Evolutionary conservation across 2,113 vertebrate species (phyloP), one percentile per base, ranked within the genome.

Genomic region (Scophthalmus maximus): DNA sequence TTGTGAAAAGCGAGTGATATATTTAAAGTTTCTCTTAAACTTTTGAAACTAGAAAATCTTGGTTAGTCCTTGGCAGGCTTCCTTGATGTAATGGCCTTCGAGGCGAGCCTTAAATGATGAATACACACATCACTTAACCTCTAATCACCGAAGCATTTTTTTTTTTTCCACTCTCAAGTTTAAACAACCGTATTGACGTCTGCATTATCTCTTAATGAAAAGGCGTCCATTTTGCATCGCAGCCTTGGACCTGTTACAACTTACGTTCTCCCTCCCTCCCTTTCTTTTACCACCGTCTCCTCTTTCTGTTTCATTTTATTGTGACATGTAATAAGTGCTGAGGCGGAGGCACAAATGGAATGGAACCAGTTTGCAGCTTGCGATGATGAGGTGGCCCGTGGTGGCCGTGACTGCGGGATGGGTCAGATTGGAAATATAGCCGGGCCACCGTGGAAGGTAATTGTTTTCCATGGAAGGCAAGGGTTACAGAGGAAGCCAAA

Each of bases 381-480:
- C 12, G 4, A 63, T 74, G 79, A 87, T 88, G 84, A 88, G 73
- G 72, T 88, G 79, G 68, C 65, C 53, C 61, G 66, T 88, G 81
- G 66, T 88, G 81, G 72, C 66, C 51, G 1, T 76, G 77, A 81
- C 69, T 85, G 60, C 76, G 64, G 63, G 73, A 79, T 73, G 79
- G 79, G 81, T 89, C 79, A 83, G 77, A 86, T 88, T 86, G 79
- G 77, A 85, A 83, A 86, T 88, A 59, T 76, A 63, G 67, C 59
- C 27, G 58, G 68, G 71, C 79, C 63, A 58, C 63, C 25, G n/a
- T 59, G 25, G 69, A 70, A 78, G 53, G 83, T 87, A 88, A 88
- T 90, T 86, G 87, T 88, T 89, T 91, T 87, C 86, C 79, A 81
- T 64, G 70, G 76, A 73, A 63, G 69, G 71, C 72, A 74, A 73